A percentile compares a stretch with the other conserved stretches of the same genome.
phyloP scores from a whole-genome alignment of 2,888 invertebrate genomes.

The Leptinotarsa peninsularis region DNA sequence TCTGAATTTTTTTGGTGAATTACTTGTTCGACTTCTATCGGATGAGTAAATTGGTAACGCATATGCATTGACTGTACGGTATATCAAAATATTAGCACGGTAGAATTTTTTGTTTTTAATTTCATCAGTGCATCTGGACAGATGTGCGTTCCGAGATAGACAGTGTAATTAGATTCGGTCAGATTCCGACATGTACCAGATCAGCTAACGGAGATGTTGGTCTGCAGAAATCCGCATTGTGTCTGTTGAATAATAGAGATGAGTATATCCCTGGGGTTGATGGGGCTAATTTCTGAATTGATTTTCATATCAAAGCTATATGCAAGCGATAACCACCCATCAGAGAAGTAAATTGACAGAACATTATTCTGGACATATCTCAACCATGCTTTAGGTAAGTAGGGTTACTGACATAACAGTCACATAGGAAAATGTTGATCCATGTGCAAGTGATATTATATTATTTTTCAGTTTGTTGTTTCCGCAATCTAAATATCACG shows the following conservation, averaged over 20 bases:
- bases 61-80: no score
- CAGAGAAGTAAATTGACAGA: background rate
- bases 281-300: background rate
- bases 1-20: no score
- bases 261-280: background rate
- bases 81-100: background rate
- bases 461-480: no score
- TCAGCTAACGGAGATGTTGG: background rate
- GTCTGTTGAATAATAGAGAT: slow-evolving; percentile 10
- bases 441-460: no score
- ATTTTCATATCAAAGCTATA: background rate
- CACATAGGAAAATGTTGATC: no score
- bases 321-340: background rate
- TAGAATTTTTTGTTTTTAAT: background rate
- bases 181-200: slow-evolving; percentile 3
- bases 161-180: background rate
- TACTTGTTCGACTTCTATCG: no score
- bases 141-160: background rate
- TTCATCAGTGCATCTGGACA: background rate
- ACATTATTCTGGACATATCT: background rate
- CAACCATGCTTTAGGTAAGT: no score
- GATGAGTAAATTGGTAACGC: no score
- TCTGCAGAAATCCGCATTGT: background rate
- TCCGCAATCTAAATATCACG: no score
- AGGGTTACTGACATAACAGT: no score